phyloP scores from a whole-genome alignment of 1,140 invertebrate genomes.

The Cardiocondyla obscurior region DNA sequence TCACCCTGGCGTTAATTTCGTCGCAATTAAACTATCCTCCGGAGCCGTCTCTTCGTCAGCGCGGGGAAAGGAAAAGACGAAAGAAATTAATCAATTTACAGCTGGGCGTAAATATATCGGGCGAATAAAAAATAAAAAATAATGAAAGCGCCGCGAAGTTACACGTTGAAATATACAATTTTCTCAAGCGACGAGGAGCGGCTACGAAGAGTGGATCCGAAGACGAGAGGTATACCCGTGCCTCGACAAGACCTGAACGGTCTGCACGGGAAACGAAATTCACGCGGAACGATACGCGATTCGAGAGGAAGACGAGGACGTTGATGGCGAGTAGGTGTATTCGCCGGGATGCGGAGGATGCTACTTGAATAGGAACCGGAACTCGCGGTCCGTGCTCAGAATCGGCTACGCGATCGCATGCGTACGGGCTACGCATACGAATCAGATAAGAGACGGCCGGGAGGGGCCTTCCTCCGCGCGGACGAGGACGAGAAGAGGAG shows the following conservation, averaged over 20 bases:
- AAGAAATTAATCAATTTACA: conserved; percentile 19
- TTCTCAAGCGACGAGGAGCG: background rate
- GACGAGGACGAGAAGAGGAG: background rate
- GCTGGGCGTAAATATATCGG: conserved; percentile 13
- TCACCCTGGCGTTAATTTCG: background rate
- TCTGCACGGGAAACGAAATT: background rate
- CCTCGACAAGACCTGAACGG: background rate
- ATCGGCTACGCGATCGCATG: conserved; percentile 76
- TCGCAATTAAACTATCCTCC: conserved; percentile 33
- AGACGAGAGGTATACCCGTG: background rate
- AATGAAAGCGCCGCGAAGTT: background rate
- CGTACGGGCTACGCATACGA: conserved; percentile 74
- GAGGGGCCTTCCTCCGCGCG: conserved; percentile 5
- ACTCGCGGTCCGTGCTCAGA: conserved; percentile 77
- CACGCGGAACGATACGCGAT: background rate
- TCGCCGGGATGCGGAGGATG: conserved; percentile 58
- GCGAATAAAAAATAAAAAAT: background rate
- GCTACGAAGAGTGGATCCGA: background rate
- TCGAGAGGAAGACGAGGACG: background rate
- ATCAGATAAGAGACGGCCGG: conserved; percentile 57
- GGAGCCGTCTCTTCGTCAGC: background rate
- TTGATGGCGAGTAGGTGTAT: conserved; percentile 15
- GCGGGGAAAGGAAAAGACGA: background rate
- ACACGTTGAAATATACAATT: background rate
- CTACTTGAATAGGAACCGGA: conserved; percentile 79